Evolutionary conservation across 2,888 invertebrate species (phyloP).

Genomic region (Icerya purchasi): DNA sequence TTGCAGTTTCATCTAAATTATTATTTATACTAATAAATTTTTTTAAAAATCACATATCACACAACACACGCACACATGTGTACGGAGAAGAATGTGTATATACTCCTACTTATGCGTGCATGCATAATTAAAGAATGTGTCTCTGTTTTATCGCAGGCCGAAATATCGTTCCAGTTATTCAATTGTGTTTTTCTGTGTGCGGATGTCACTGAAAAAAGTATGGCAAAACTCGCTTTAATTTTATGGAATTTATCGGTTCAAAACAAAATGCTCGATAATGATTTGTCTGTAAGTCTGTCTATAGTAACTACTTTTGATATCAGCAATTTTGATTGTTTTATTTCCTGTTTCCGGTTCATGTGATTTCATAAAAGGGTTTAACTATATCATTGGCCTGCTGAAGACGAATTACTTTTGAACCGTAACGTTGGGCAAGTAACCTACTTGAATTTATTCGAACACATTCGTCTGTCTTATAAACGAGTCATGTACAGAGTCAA

Average conservation of each 20-base stretch:
- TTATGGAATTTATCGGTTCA: conserved; percentile 63
- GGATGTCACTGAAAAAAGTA: conserved; percentile 35
- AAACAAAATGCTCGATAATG: conserved; percentile 33
- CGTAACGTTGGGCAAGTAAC: no score
- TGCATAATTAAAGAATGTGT: no score
- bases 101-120: no score
- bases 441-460: no score
- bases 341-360: neutral
- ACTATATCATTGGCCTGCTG: no score
- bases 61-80: neutral
- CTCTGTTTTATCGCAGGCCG: conserved; percentile 27
- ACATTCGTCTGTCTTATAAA: no score
- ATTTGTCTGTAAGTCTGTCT: conserved; percentile 26
- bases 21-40: no score
- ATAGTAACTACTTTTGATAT: no score
- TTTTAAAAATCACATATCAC: neutral
- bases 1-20: neutral
- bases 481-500: no score
- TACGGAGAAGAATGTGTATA: no score
- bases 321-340: neutral
- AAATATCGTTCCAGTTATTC: conserved; percentile 51
- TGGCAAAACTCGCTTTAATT: conserved; percentile 49
- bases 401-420: no score
- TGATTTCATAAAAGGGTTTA: neutral
- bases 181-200: conserved; percentile 41